These are phyloP conservation scores for Pyrocephalus nanus DNA, from an alignment of 2,797 vertebrate species.

Conservation along the genomic window DNA sequence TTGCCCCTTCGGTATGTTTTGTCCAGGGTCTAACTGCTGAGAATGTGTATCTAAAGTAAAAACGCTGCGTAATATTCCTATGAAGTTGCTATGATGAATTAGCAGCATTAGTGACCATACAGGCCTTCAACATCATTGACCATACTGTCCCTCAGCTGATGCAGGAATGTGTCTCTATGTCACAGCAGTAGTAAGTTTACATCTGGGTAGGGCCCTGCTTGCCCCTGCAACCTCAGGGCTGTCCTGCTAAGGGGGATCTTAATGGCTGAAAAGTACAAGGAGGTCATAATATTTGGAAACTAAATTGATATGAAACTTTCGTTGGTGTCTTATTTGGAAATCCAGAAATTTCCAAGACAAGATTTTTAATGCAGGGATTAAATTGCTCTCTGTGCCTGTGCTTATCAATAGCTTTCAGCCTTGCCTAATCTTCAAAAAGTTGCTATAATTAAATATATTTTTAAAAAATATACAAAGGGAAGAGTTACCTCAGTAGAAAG, in stretches of 20 bases:
- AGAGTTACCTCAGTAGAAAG: not conserved
- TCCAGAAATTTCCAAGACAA: not conserved
- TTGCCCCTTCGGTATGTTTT: not conserved
- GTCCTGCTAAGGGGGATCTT: not conserved
- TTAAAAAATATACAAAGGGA: rapidly evolving
- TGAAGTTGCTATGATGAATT: not conserved
- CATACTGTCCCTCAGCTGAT: not conserved
- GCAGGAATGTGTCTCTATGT: rapidly evolving
- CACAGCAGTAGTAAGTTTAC: not conserved
- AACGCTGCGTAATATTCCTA: not conserved
- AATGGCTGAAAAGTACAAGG: not conserved
- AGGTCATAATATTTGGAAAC: not conserved
- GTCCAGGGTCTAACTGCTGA: not conserved
- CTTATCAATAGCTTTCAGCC: not conserved
- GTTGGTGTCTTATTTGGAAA: not conserved
- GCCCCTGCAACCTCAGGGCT: not conserved
- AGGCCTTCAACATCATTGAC: rapidly evolving
- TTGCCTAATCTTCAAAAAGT: not conserved
- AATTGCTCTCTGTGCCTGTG: not conserved
- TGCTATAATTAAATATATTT: not conserved
- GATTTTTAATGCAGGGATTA: not conserved
- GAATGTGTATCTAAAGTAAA: not conserved
- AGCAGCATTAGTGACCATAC: rapidly evolving
- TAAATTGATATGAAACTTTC: not conserved
- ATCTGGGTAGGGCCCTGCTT: not conserved